Percentiles rank a stretch among this genome's conserved stretches.
These are phyloP conservation scores for Escarpia spicata DNA, from an alignment of 2,888 invertebrate genomes.

Conservation along the genomic window DNA sequence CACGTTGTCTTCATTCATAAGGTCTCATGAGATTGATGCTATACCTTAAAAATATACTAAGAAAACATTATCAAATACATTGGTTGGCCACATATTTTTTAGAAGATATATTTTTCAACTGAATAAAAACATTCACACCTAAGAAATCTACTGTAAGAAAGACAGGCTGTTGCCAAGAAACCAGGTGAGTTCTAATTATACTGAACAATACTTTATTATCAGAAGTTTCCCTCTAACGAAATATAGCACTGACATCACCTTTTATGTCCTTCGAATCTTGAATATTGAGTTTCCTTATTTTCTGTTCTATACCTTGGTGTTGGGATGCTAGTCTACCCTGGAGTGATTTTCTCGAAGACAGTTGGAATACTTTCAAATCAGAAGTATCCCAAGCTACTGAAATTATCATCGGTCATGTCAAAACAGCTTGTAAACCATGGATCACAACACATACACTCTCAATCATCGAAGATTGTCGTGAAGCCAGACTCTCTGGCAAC, in stretches of 20 bases:
- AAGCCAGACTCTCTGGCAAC: too few relatives aligned
- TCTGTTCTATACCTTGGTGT: background rate
- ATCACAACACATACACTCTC: too few relatives aligned
- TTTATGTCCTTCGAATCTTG: background rate
- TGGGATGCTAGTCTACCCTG: background rate
- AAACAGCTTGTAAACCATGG: too few relatives aligned
- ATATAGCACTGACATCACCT: background rate
- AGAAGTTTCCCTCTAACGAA: background rate
- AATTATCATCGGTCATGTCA: too few relatives aligned
- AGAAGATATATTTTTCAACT: background rate
- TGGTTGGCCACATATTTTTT: background rate
- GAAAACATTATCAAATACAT: background rate
- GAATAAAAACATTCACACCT: background rate
- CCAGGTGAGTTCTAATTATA: background rate
- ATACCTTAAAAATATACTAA: background rate
- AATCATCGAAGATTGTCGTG: too few relatives aligned
- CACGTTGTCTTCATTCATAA: background rate
- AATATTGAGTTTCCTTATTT: background rate
- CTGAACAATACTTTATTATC: background rate
- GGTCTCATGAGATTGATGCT: background rate
- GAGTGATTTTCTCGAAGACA: too few relatives aligned
- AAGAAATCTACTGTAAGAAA: background rate
- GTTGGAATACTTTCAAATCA: too few relatives aligned
- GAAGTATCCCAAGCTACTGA: too few relatives aligned
- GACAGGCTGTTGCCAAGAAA: background rate